Conservation (phyloP, 1,140 invertebrate species). For the Schmidtea mediterranea region DNA sequence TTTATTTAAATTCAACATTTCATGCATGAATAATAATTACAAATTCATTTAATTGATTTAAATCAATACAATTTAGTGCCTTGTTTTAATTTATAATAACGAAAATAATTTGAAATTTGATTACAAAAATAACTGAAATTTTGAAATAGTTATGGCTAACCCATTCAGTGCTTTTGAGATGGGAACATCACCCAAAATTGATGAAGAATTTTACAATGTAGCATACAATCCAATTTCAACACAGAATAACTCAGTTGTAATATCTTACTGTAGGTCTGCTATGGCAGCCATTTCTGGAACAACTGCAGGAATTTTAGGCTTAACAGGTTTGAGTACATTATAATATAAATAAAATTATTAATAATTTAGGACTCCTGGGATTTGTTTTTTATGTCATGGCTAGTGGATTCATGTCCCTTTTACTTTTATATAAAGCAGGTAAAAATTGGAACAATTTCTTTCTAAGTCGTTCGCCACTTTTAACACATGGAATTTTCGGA, state of each 20-base stretch:
- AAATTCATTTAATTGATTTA: too few relatives aligned
- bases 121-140: too few relatives aligned
- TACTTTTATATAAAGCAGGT: slow-evolving; percentile 3
- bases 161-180: too few relatives aligned
- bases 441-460: slow-evolving; percentile 6
- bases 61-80: too few relatives aligned
- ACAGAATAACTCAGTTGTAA: not conserved
- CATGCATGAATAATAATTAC: too few relatives aligned
- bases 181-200: not conserved
- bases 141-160: too few relatives aligned
- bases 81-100: too few relatives aligned
- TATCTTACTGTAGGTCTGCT: slow-evolving; percentile 1
- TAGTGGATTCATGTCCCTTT: not conserved
- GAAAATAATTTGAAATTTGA: too few relatives aligned
- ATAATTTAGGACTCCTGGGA: not conserved
- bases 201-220: not conserved
- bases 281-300: slow-evolving; percentile 3
- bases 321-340: not conserved
- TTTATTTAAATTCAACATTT: too few relatives aligned
- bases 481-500: slow-evolving; percentile 17
- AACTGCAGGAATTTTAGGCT: slow-evolving; percentile 1
- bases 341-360: too few relatives aligned
- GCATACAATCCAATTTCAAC: not conserved
- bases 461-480: slow-evolving; percentile 2
- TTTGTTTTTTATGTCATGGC: slow-evolving; percentile 4